phyloP scores from a whole-genome alignment of 2,113 vertebrate genomes.

The Actenoides lindsayi region DNA sequence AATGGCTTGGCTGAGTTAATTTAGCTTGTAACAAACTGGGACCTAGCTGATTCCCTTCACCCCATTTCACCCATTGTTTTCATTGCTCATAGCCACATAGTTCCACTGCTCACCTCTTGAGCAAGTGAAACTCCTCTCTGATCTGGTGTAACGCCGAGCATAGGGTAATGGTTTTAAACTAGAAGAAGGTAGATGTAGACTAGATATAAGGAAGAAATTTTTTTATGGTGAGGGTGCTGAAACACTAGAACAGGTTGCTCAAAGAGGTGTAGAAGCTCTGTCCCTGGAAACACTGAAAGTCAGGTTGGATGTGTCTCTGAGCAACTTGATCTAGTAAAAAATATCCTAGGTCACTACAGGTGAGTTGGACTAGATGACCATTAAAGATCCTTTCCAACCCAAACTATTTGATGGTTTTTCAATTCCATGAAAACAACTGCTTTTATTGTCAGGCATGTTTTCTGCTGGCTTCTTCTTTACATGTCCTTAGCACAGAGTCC shows the following conservation, averaged over 20 bases:
- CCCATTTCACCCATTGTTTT: background rate
- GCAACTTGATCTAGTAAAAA: background rate
- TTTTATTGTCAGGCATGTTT: background rate
- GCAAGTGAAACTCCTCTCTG: background rate
- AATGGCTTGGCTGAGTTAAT: background rate
- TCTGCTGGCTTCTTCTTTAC: background rate
- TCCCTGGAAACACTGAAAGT: background rate
- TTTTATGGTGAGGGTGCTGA: background rate
- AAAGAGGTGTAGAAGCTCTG: background rate
- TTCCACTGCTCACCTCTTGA: background rate
- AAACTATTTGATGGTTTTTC: background rate
- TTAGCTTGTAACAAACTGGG: background rate
- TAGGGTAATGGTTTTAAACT: background rate
- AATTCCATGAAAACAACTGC: background rate
- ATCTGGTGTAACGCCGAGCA: background rate
- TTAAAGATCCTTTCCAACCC: background rate
- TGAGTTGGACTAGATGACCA: background rate
- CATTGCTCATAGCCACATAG: fast-evolving
- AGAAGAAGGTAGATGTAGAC: background rate
- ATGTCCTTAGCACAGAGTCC: background rate
- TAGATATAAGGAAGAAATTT: background rate
- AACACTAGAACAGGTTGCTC: background rate
- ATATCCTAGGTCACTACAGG: background rate
- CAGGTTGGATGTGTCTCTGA: background rate
- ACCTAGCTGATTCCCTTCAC: background rate